These are phyloP conservation scores for Toxotes lorentzi DNA, from an alignment of 2,797 vertebrate genomes.

Conservation along the genomic window DNA sequence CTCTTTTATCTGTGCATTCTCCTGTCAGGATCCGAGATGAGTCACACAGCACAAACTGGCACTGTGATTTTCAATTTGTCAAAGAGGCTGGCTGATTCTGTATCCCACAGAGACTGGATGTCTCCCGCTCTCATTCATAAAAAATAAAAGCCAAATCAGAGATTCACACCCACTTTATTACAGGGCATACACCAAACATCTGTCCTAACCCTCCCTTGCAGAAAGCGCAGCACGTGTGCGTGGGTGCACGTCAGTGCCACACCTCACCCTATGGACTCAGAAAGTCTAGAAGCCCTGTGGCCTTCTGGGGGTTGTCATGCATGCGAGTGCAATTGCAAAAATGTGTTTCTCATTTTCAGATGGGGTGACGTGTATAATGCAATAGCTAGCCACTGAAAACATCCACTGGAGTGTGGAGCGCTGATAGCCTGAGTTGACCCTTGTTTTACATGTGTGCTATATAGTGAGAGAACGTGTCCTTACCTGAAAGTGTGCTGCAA, in stretches of 20 bases:
- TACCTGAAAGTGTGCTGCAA: conserved; percentile 43
- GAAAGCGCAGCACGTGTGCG: conserved; percentile 43
- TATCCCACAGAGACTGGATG: conserved; percentile 64
- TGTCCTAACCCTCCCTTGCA: conserved; percentile 28
- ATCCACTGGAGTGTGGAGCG: neutral
- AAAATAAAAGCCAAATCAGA: conserved; percentile 63
- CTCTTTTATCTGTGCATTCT: conserved; percentile 63
- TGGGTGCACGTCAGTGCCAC: conserved; percentile 30
- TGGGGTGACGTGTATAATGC: neutral
- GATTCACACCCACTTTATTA: conserved; percentile 55
- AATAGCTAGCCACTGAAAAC: conserved; percentile 7
- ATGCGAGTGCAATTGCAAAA: conserved; percentile 29
- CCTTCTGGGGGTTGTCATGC: conserved; percentile 21
- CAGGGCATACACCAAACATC: conserved; percentile 55
- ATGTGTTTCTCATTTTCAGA: conserved; percentile 41
- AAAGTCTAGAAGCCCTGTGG: conserved; percentile 18
- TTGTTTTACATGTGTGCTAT: neutral
- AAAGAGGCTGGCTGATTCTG: conserved; percentile 71
- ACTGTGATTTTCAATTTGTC: conserved; percentile 76
- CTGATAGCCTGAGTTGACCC: conserved; percentile 44
- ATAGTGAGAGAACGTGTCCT: conserved; percentile 5
- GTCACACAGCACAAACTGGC: conserved; percentile 76
- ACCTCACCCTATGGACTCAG: conserved; percentile 32
- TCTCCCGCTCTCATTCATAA: conserved; percentile 80
- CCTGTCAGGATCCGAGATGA: conserved; percentile 73